phyloP scores from a whole-genome alignment of 2,113 vertebrate genomes.

The Cyanoramphus novaezelandiae region DNA sequence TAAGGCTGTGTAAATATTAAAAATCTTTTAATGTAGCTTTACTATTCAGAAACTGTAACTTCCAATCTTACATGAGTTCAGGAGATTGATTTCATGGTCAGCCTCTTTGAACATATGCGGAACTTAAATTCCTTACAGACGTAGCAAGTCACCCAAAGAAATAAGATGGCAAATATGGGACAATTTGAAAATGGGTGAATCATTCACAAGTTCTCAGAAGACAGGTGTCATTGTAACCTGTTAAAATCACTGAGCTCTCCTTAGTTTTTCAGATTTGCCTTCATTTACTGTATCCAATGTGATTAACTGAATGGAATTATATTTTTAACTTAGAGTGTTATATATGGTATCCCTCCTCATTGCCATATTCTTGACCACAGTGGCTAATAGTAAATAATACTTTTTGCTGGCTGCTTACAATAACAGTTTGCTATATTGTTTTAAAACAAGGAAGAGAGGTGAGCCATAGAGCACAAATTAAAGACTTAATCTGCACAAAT shows the following conservation, averaged over 20 bases:
- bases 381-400: neutral
- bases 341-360: neutral
- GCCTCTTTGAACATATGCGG: neutral
- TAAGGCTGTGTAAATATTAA: neutral
- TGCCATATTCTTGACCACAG: neutral
- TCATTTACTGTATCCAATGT: neutral
- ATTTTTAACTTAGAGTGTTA: neutral
- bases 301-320: neutral
- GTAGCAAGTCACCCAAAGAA: neutral
- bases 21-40: neutral
- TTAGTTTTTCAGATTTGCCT: neutral
- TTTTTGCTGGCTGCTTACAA: neutral
- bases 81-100: neutral
- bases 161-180: neutral
- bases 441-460: neutral
- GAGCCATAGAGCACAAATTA: neutral
- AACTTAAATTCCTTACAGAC: neutral
- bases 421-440: neutral
- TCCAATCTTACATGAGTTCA: neutral
- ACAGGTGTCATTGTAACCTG: neutral
- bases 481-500: neutral
- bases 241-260: neutral
- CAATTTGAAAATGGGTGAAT: neutral
- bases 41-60: neutral
- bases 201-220: neutral